phyloP scores from a whole-genome alignment of 2,797 vertebrate species.

The Rhynchotus rufescens region DNA sequence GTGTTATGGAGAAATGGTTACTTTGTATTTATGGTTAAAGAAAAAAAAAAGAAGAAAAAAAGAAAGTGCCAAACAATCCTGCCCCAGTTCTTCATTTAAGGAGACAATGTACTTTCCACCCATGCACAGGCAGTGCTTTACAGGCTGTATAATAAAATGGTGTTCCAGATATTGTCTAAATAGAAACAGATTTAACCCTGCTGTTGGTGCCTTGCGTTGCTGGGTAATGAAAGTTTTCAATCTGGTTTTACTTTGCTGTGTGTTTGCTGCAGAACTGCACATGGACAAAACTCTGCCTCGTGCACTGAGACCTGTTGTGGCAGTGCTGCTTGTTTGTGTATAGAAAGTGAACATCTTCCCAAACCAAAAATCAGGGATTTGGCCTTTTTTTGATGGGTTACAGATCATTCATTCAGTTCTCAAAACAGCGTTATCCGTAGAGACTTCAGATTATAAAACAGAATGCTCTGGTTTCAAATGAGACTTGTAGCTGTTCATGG shows the following conservation, averaged over 20 bases:
- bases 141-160: slow-evolving; percentile 61
- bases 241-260: slow-evolving; percentile 68
- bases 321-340: neutral
- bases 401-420: neutral
- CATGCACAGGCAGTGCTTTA: slow-evolving; percentile 62
- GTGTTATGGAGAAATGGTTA: slow-evolving; percentile 62
- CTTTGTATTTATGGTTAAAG: slow-evolving; percentile 61
- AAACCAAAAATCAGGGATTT: neutral
- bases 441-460: neutral
- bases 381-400: neutral
- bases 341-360: neutral
- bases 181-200: slow-evolving; percentile 75
- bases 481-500: neutral
- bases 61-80: slow-evolving; percentile 64
- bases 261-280: neutral
- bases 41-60: slow-evolving; percentile 39
- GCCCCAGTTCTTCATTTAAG: slow-evolving; percentile 68
- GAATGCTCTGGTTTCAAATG: neutral
- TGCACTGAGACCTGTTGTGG: slow-evolving; percentile 29
- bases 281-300: slow-evolving; percentile 7
- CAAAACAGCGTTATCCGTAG: neutral
- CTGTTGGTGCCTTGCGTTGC: slow-evolving; percentile 60
- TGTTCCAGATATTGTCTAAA: slow-evolving; percentile 73
- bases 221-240: slow-evolving; percentile 64
- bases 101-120: slow-evolving; percentile 73